A percentile compares a stretch with the other conserved stretches of the same genome.
Conservation (phyloP, 2,113 vertebrate genomes). For the Aptenodytes patagonicus region DNA sequence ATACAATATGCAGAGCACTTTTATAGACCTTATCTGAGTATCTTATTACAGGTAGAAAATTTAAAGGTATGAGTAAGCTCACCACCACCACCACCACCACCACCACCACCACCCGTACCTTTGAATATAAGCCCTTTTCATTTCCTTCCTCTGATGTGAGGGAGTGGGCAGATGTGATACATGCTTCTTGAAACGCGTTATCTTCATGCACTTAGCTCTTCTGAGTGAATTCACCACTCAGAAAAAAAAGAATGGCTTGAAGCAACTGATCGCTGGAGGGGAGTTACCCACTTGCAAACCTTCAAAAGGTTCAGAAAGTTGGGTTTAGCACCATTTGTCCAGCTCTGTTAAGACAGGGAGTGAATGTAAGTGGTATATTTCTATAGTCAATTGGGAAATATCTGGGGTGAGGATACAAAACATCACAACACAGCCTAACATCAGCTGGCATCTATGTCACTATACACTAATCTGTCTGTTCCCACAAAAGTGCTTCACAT, state of each 20-base stretch:
- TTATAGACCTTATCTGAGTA: background rate
- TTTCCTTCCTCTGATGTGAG: background rate
- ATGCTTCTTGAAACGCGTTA: background rate
- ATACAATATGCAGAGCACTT: background rate
- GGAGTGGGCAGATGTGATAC: background rate
- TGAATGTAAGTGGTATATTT: background rate
- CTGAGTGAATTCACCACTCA: background rate
- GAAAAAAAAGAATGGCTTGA: background rate
- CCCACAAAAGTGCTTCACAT: background rate
- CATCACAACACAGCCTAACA: background rate
- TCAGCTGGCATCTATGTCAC: background rate
- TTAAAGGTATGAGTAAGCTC: background rate
- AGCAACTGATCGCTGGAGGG: rapidly evolving
- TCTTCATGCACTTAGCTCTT: background rate
- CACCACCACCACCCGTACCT: background rate
- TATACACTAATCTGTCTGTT: background rate
- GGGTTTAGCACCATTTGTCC: background rate
- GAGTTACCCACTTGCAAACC: background rate
- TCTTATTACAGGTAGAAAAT: background rate
- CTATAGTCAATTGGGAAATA: background rate
- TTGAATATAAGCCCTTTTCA: background rate
- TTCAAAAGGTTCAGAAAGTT: background rate
- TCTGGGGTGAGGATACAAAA: background rate
- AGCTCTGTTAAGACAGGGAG: background rate
- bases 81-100: too few relatives aligned